These are phyloP conservation scores for Drosophila merina DNA, from an alignment of 2,888 invertebrate species.

Conservation along the genomic window DNA sequence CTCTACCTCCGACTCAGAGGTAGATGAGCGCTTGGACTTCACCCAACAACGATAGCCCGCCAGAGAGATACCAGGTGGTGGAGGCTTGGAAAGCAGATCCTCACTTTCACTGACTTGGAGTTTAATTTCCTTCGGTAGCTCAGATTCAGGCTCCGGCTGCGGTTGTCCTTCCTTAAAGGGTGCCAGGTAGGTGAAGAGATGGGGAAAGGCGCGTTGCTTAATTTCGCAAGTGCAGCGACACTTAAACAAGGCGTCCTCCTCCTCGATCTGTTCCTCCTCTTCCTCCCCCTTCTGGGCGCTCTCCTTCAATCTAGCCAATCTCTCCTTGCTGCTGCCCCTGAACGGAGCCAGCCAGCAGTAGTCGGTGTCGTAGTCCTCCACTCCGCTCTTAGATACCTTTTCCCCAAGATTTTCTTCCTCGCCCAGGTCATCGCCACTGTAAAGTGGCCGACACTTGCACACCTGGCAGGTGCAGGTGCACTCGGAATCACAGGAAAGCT, in stretches of 20 bases:
- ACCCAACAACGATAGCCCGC: constrained; percentile 59
- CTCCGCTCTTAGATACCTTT: constrained; percentile 44
- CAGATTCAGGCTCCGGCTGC: neutral
- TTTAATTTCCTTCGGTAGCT: neutral
- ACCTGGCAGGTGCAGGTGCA: constrained; percentile 64
- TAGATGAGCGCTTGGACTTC: neutral
- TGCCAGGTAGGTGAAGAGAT: constrained; percentile 49
- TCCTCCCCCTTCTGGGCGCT: neutral
- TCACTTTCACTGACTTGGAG: neutral
- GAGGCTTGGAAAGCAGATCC: constrained; percentile 18
- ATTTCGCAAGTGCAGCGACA: constrained; percentile 52
- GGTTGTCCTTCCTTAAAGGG: constrained; percentile 36
- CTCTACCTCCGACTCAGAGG: too few species aligned
- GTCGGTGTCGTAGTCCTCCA: constrained; percentile 66
- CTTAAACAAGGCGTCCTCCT: constrained; percentile 7
- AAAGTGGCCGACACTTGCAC: constrained; percentile 48
- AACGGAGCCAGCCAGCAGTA: constrained; percentile 64
- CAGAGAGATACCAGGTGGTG: constrained; percentile 51
- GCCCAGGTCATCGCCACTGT: constrained; percentile 2
- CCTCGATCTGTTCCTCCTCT: constrained; percentile 42
- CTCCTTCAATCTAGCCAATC: constrained; percentile 1
- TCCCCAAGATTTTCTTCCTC: constrained; percentile 57
- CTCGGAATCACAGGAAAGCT: constrained; percentile 45
- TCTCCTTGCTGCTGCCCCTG: constrained; percentile 34
- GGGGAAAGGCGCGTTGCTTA: constrained; percentile 32